Base-by-base conservation (phyloP, 2,797 vertebrate genomes). In the Gallinago solitaria region DNA sequence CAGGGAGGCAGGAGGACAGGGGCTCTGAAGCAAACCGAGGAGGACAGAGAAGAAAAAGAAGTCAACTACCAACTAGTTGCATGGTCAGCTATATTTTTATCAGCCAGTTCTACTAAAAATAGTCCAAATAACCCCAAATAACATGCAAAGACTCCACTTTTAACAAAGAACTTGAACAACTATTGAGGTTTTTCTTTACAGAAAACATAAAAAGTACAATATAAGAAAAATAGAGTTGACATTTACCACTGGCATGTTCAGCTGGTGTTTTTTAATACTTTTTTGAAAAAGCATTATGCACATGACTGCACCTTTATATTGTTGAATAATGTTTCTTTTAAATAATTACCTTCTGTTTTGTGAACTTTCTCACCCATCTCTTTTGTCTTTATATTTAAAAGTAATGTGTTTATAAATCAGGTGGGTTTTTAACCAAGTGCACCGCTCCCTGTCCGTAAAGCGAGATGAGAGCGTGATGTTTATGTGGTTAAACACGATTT, bases 401-500 rank as follows among this genome's bases (percentile, higher is more conserved):
- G 13, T 61, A 60, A 80, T 35, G 9, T 50, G 32, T 57, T 95
- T 77, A 73, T 89, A 89, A 83, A 89, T 64, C 48, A 75, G 43
- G 18, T 33, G 39, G 0, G 2, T 45, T 94, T 89, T 95, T 69
- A 53, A 47, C 35, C 25, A 84, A 80, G 43, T 45, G 11, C 65
- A 71, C 37, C 45, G 30, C 19, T 94, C 28, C 35, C n/a, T 37
- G 75, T 61, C 75, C 85, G 64, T 43, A 93, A 83, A 95, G 45
- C 48, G 51, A 83, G 87, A 92, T 48, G 75, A 82, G 64, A 90
- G 54, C 39, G 57, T 89, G 69, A 93, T 71, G 50, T 83, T 94
- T 94, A 85, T 79, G 68, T 84, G 81, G 85, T 94, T 93, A 94
- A 96, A 96, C 56, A 96, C 10, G 5, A 96, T 96, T 96, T 95